These are phyloP conservation scores for Caenorhabditis sinica DNA, from an alignment of 2,888 invertebrate species.

Conservation along the genomic window DNA sequence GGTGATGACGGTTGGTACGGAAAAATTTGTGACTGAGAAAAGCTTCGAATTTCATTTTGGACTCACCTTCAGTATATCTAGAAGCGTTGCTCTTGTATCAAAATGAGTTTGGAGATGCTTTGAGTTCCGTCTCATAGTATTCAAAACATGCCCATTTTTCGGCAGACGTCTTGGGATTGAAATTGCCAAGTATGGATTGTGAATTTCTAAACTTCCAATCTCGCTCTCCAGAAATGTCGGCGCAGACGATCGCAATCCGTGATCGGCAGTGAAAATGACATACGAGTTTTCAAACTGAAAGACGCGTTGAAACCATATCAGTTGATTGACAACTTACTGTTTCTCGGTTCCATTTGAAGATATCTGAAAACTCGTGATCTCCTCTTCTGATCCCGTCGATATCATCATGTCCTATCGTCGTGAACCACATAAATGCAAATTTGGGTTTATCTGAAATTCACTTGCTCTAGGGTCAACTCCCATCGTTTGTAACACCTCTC, in stretches of 20 bases:
- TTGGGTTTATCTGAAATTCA: conserved; percentile 73
- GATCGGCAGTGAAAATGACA: conserved; percentile 74
- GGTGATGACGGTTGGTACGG: conserved; percentile 58
- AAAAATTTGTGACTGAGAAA: too few relatives aligned
- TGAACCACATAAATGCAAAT: conserved; percentile 74
- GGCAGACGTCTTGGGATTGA: conserved; percentile 70
- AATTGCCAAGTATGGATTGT: conserved; percentile 71
- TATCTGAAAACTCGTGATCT: conserved; percentile 71
- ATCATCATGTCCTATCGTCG: conserved; percentile 69
- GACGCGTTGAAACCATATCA: background rate
- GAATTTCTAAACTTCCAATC: conserved; percentile 70
- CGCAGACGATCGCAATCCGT: conserved; percentile 70
- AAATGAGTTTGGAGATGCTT: conserved; percentile 69
- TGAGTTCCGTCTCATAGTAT: conserved; percentile 63
- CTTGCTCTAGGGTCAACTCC: conserved; percentile 65
- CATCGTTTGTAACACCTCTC: too few relatives aligned
- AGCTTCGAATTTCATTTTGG: background rate
- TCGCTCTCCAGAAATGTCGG: too few relatives aligned
- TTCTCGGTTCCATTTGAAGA: conserved; percentile 63
- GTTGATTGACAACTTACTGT: background rate
- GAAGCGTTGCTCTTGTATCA: conserved; percentile 71
- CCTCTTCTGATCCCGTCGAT: conserved; percentile 68
- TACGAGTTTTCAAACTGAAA: conserved; percentile 72
- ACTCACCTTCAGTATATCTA: conserved; percentile 71
- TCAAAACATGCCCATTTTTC: conserved; percentile 45